Percentiles rank a stretch among this genome's conserved stretches.
phyloP scores from a whole-genome alignment of 2,797 vertebrate species.

The Threskiornis aethiopicus region DNA sequence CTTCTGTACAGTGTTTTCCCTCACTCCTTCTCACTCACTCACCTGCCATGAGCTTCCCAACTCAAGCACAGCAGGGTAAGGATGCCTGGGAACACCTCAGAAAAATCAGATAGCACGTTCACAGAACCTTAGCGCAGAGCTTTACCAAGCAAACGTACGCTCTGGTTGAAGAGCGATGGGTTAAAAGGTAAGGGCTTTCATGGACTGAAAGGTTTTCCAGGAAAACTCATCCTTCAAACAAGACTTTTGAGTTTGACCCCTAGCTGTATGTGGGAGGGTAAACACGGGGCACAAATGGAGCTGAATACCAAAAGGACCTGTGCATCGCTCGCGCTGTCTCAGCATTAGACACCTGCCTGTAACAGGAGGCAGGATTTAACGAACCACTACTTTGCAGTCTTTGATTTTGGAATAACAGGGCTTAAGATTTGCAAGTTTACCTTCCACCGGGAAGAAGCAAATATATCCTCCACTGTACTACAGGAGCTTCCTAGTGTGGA shows the following conservation, averaged over 20 bases:
- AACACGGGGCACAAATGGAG: background rate
- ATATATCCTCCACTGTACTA: background rate
- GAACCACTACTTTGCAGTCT: too few species aligned
- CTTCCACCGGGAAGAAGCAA: background rate
- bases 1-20: background rate
- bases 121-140: background rate
- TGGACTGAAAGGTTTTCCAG: background rate
- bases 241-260: background rate
- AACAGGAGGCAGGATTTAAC: background rate
- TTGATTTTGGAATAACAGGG: background rate
- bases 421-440: background rate
- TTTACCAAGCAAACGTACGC: background rate
- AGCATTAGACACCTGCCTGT: too few species aligned
- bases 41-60: background rate
- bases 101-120: background rate
- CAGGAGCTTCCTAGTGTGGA: background rate
- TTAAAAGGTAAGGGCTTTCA: background rate
- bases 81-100: background rate
- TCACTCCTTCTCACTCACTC: background rate
- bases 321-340: fast-evolving
- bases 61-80: background rate
- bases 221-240: background rate
- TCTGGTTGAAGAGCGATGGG: background rate
- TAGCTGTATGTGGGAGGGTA: fast-evolving
- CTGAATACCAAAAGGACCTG: background rate